Base-by-base conservation (phyloP, 2,113 vertebrate species). In the Cryptotis parvus region DNA sequence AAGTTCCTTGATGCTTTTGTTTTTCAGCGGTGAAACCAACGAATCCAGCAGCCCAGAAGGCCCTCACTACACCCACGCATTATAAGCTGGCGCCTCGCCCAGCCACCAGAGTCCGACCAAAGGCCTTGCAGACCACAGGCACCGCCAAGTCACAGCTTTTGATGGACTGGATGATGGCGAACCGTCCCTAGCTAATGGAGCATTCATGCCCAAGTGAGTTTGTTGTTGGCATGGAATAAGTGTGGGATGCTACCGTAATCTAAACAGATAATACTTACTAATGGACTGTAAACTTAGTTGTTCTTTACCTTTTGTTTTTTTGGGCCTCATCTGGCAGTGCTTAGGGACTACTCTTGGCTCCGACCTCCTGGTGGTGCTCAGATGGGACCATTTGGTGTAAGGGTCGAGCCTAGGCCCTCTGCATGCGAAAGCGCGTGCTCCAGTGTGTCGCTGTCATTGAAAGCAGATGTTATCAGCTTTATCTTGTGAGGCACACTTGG, bases 31-130 rank as follows among this genome's bases (percentile, higher is more conserved):
- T 99, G 93, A 99, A 99, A 83, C 99, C 99, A 0, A 99, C 99
- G 27, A 99, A 99, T 96, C 99, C 99, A 0, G 99, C 99, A 0
- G 99, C 99, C 6, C 99, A 99, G 97, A 99, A 99, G 95, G 99
- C 99, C 35, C 93, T 99, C 90, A 99, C 98, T 0, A 99, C 99
- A 0, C 99, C 99, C 66, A 99, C 99, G 2, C 99, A 99, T 96
- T 99, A 99, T 98, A 99, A 99, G 94, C 96, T 99, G 94, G 99
- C 99, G 0, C 99, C 99, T 0, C 99, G 99, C 0, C 99, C 99
- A 0, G 99, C 99, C 0, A 99, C 99, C 14, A 94, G 99, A 2
- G 98, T 99, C 26, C 98, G 99, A 0, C 99, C 99, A 3, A 99
- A 99, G 92, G 99, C 99, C 0, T 95, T 99, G 79, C 97, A 99